Evolutionary conservation across 1,140 invertebrate genomes (phyloP), one percentile per base, ranked within the genome.

Genomic region (Melanaphis sacchari): DNA sequence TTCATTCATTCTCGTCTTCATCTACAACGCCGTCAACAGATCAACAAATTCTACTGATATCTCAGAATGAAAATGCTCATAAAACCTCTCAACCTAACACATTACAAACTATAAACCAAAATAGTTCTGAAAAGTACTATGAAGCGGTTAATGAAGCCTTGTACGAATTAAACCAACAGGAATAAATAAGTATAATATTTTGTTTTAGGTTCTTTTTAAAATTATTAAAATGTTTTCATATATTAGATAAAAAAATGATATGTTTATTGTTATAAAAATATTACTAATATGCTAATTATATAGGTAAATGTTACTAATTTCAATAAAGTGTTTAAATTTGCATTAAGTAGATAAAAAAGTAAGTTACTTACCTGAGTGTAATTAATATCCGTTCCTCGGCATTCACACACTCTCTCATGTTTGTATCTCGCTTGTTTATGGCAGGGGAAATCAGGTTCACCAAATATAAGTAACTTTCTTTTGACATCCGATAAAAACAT

Each of bases 401-500:
- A 87, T 87, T 87, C 41, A 49, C 43, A 18, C 85, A 49, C 85
- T 49, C 85, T 88, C 31, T 88, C 85, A 88, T 88, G n/a, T 88
- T 88, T 88, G 85, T 49, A 88, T 88, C 15, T 88, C 4, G 43
- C 31, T 88, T 88, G 43, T 88, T 49, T 36, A 88, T 88, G 31
- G 43, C 85, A 88, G 43, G 43, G 31, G 43, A 88, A 88, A 88
- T 88, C 31, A 46, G 11, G 3, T 88, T 31, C 31, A 88, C 85
- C 43, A 88, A 88, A 31, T 88, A 21, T 88, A 88, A 49, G 43
- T 88, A 49, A 88, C 41, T 87, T 46, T 87, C 84, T 88, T 88
- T 88, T 49, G 85, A 88, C 43, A 88, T 88, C 24, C 85, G 43
- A 49, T 88, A 49, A 88, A 88, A 88, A 49, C 85, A 66, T 82